These are phyloP conservation scores for Polyodon spathula DNA, from an alignment of 2,113 vertebrate genomes.

Conservation along the genomic window DNA sequence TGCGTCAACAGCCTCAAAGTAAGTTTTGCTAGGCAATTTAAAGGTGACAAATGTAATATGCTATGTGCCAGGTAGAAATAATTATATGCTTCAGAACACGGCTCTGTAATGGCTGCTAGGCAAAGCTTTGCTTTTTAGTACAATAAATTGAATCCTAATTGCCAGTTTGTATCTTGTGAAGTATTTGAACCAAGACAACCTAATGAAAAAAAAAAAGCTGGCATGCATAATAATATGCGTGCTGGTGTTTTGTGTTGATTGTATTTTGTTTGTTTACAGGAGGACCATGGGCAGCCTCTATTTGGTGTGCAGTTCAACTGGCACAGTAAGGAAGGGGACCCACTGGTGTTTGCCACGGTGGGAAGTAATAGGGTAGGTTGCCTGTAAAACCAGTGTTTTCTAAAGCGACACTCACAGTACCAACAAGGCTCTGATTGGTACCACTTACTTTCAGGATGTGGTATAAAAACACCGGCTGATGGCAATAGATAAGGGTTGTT, in stretches of 20 bases:
- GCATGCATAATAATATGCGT: neutral
- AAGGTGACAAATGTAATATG: too few relatives aligned
- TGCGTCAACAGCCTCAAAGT: slow-evolving; percentile 96
- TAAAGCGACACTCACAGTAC: neutral
- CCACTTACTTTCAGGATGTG: too few relatives aligned
- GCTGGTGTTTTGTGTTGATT: neutral
- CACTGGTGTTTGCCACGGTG: slow-evolving; percentile 92
- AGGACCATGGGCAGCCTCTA: slow-evolving; percentile 91
- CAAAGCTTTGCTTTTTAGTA: too few relatives aligned
- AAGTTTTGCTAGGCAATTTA: slow-evolving; percentile 19
- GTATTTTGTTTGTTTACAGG: slow-evolving; percentile 49
- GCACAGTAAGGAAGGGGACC: slow-evolving; percentile 98
- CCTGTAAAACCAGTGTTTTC: neutral
- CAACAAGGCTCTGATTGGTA: neutral
- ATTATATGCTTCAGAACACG: too few relatives aligned
- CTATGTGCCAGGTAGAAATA: too few relatives aligned
- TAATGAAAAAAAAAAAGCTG: neutral
- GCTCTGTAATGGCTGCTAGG: too few relatives aligned
- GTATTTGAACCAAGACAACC: neutral
- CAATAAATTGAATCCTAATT: too few relatives aligned
- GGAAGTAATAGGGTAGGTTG: slow-evolving; percentile 89
- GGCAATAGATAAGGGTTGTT: too few relatives aligned
- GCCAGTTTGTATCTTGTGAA: neutral
- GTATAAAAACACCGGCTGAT: too few relatives aligned
- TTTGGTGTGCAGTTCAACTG: slow-evolving; percentile 98